Evolutionary conservation across 2,797 vertebrate species (phyloP), one percentile per base, ranked within the genome.

Genomic region (Channallabes apus): DNA sequence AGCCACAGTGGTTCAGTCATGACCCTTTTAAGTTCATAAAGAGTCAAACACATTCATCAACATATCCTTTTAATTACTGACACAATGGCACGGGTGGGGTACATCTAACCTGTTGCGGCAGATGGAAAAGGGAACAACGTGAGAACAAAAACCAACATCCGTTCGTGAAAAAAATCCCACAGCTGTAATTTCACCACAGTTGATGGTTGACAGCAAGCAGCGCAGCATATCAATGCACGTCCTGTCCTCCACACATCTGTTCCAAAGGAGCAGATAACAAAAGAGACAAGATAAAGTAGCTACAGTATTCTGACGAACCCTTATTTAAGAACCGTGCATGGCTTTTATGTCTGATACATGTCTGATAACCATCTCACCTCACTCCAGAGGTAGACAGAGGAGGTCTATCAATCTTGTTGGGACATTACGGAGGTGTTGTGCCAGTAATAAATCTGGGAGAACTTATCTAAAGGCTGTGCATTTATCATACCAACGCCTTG

Each of bases 51-150:
- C 62, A 82, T 86, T 86, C 72, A 82, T 82, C 62, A 82, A 82
- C 29, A 46, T 68, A 68, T 86, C 68, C 73, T 68, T 86, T 82
- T 81, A 85, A 85, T 85, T 85, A 80, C 68, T n/a, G 72, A 69
- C 80, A 86, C 80, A 86, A 78, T 82, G 59, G 62, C 35, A 14
- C 18, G 72, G 80, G 85, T 61, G 80, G 71, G 80, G 85, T 61
- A 15, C 62, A 75, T 68, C 80, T 62, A 75, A 77, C 80, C 51
- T 69, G 61, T 61, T 76, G 58, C n/a, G 73, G 75, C 80, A 82
- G 71, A 78, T 86, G 72, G 64, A 78, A 71, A 67, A 58, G 54
- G 72, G 64, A 82, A 59, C 73, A 68, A 82, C 67, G 32, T 75
- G 61, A 65, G 22, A 58, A 72, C 29, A 27, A 80, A 79, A 80